A percentile compares a stretch with the other conserved stretches of the same genome.
Evolutionary conservation across 1,140 invertebrate genomes (phyloP).

Genomic region (Brachionus manjavacas): DNA sequence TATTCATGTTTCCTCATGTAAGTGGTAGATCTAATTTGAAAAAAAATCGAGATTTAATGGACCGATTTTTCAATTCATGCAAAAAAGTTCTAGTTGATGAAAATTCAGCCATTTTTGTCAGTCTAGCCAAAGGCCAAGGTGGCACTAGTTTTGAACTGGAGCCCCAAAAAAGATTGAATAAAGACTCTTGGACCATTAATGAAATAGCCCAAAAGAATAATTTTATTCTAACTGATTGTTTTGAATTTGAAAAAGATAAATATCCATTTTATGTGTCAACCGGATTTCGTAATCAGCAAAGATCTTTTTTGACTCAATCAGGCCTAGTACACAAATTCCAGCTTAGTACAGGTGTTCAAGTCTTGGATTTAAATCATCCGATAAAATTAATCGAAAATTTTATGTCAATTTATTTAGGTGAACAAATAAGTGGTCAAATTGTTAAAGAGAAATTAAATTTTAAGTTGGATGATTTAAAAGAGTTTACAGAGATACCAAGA

Average conservation of each 20-base stretch:
- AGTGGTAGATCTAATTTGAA: constrained; percentile 66
- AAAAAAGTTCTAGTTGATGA: constrained; percentile 45
- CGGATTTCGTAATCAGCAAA: not conserved
- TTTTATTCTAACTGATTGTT: constrained; percentile 58
- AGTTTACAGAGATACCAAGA: not conserved
- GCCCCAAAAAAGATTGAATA: constrained; percentile 60
- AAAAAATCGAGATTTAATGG: constrained; percentile 61
- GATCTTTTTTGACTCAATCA: constrained; percentile 13
- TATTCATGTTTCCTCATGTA: constrained; percentile 66
- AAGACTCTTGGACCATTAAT: constrained; percentile 65
- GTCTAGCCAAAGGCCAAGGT: constrained; percentile 64
- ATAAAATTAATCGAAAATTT: not conserved
- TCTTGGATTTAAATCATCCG: not conserved
- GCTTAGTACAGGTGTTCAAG: not conserved
- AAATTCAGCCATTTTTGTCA: constrained; percentile 59
- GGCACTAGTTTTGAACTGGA: constrained; percentile 55
- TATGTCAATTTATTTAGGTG: not conserved
- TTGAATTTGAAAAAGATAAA: constrained; percentile 55
- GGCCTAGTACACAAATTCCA: constrained; percentile 34
- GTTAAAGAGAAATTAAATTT: not conserved
- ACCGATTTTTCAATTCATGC: constrained; percentile 58
- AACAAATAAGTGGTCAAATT: not conserved
- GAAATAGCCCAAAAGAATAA: constrained; percentile 62
- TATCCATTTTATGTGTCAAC: constrained; percentile 52
- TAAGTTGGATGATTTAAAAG: not conserved